Conservation (phyloP, 1,140 invertebrate genomes). For the Campoletis sonorensis region DNA sequence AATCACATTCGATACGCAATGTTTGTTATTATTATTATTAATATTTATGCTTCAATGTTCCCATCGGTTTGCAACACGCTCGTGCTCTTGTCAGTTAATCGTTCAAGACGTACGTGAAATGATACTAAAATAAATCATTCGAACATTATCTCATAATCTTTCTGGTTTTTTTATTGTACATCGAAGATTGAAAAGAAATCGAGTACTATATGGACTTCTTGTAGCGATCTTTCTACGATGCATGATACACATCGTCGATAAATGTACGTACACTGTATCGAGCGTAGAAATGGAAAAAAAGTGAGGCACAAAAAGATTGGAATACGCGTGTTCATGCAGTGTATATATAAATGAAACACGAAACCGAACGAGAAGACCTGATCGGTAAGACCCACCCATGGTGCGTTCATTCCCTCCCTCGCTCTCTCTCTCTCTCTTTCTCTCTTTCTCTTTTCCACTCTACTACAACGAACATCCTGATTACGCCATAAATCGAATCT, state of each 20-base stretch:
- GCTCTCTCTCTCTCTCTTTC: constrained; percentile 12
- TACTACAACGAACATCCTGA: constrained; percentile 66
- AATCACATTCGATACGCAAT: neutral
- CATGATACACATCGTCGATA: neutral
- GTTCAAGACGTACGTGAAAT: neutral
- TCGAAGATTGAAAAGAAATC: constrained; percentile 16
- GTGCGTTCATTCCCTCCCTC: constrained; percentile 34
- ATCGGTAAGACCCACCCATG: constrained; percentile 39
- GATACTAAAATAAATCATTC: neutral
- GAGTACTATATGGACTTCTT: neutral
- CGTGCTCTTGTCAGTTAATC: constrained; percentile 5
- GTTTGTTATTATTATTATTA: too few species aligned
- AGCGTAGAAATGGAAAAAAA: neutral
- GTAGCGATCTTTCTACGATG: neutral
- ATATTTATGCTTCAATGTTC: neutral
- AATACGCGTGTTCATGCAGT: neutral
- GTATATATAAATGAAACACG: constrained; percentile 56
- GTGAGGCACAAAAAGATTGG: neutral
- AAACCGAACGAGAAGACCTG: constrained; percentile 51
- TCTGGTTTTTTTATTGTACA: neutral
- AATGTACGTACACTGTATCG: neutral
- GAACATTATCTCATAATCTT: constrained; percentile 21
- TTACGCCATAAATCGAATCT: constrained; percentile 75
- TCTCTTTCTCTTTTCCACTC: constrained; percentile 10
- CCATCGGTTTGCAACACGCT: neutral